Percentiles rank a stretch among this genome's conserved stretches.
Evolutionary conservation across 2,113 vertebrate genomes (phyloP).

Genomic region (Murina feae): DNA sequence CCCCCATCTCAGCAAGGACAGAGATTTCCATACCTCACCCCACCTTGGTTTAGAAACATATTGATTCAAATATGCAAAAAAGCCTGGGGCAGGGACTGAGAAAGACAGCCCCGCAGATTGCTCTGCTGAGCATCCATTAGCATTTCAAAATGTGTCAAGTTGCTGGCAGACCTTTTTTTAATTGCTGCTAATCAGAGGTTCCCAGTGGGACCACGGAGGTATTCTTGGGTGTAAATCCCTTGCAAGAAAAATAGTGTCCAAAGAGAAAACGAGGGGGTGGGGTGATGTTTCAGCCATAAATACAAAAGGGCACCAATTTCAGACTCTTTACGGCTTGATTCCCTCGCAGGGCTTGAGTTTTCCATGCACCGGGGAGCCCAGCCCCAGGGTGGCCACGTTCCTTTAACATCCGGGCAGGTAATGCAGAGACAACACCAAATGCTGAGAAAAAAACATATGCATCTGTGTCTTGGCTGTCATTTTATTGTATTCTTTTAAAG

Average conservation of each 20-base stretch:
- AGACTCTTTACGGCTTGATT: not conserved
- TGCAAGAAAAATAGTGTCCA: not conserved
- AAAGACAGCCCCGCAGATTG: slow-evolving; percentile 49
- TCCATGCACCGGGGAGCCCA: not conserved
- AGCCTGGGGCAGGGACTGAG: slow-evolving; percentile 70
- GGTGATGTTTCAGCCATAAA: not conserved
- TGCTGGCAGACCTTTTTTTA: slow-evolving; percentile 68
- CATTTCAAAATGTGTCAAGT: slow-evolving; percentile 74
- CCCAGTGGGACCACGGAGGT: slow-evolving; percentile 26
- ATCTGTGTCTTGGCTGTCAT: slow-evolving; percentile 31
- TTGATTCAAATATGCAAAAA: slow-evolving; percentile 73
- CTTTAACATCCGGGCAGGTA: not conserved
- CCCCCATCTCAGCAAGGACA: not conserved
- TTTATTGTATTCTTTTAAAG: slow-evolving; percentile 13
- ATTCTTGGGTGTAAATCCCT: not conserved
- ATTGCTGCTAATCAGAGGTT: slow-evolving; percentile 65
- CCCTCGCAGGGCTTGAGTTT: not conserved
- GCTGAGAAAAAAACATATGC: not conserved
- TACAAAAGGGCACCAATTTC: not conserved
- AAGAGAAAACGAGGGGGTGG: not conserved
- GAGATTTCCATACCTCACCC: slow-evolving; percentile 55
- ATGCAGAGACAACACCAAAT: not conserved
- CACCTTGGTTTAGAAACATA: slow-evolving; percentile 50
- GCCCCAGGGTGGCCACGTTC: not conserved
- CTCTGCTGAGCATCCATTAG: slow-evolving; percentile 67